Base-by-base conservation (phyloP, 1,140 invertebrate species). In the Drosophila nasuta region DNA sequence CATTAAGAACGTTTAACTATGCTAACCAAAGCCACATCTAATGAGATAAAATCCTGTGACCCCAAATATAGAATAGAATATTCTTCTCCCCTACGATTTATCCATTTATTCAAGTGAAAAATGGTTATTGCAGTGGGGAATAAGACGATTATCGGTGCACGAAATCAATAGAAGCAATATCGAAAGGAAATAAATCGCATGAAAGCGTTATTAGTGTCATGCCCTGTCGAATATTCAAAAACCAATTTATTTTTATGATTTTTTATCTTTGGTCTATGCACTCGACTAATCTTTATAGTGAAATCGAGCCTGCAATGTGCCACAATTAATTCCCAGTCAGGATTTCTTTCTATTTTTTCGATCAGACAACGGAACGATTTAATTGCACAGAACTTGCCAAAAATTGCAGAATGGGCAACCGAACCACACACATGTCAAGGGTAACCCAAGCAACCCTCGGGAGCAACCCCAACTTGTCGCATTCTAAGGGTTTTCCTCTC, bases 181-280 rank as follows among this genome's bases (percentile, higher is more conserved):
- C 48, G 28, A 56, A 67, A 38, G 38, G 45, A 45, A 70, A 88
- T 88, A 82, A 88, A 88, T 87, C 70, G 51, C 25, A 15, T 41
- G 49, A 56, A 54, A 57, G 41, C 48, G 54, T 54, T 70, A 52
- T 58, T 54, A 48, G 13, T 17, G 63, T 20, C 52, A 30, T 38
- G 46, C 13, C 8, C 25, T 10, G 33, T 45, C 38, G 45, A 25
- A 33, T 60, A 71, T 65, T 83, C 28, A 74, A 78, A 88, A 81
- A 68, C 68, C 77, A 89, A 89, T 89, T 80, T 78, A 78, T 80
- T 88, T 83, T 79, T 81, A 89, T 89, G 81, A 79, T 59, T 76
- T 89, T 64, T 57, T 76, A 89, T 89, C 80, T 75, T n/a, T n/a
- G 5, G 17, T 41, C 46, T 51, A 10, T 49, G 46, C 17, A 49